These are phyloP conservation scores for Bactericera cockerelli DNA, from an alignment of 1,140 invertebrate species.

Conservation along the genomic window DNA sequence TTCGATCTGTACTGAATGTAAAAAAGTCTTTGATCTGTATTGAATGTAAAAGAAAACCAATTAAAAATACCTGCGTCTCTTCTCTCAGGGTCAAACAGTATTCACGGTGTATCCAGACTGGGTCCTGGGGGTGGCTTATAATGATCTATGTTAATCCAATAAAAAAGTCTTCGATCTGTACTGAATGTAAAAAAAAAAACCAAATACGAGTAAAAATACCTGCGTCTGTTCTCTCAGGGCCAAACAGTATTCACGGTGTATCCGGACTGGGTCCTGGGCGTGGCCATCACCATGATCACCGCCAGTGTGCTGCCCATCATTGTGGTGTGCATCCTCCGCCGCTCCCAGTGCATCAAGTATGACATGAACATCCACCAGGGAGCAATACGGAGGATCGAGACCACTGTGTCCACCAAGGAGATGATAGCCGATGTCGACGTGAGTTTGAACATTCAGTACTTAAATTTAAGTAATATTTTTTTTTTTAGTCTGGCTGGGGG, in stretches of 20 bases:
- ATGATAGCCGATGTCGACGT: slow-evolving; percentile 83
- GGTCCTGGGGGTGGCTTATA: slow-evolving; percentile 70
- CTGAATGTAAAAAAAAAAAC: too few relatives aligned
- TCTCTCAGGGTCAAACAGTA: slow-evolving; percentile 50
- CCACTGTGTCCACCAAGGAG: slow-evolving; percentile 78
- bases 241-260: slow-evolving; percentile 48
- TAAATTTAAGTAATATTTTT: slow-evolving; percentile 9
- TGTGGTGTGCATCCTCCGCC: slow-evolving; percentile 58
- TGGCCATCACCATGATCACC: slow-evolving; percentile 58
- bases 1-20: too few relatives aligned
- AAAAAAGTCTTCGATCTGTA: too few relatives aligned
- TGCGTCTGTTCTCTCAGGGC: too few relatives aligned
- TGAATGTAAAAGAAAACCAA: too few relatives aligned
- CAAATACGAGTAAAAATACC: too few relatives aligned
- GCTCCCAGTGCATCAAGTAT: slow-evolving; percentile 66
- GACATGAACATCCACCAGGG: slow-evolving; percentile 76
- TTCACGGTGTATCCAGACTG: slow-evolving; percentile 61
- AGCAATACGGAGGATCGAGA: slow-evolving; percentile 71
- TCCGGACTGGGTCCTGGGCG: slow-evolving; percentile 68
- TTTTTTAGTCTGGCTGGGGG: too few relatives aligned
- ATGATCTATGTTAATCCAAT: too few relatives aligned
- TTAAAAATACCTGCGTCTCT: too few relatives aligned
- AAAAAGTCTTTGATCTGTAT: too few relatives aligned
- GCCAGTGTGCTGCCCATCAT: slow-evolving; percentile 71
- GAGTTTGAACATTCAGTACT: slow-evolving; percentile 40